Conservation (phyloP, 2,797 vertebrate genomes). For the Oryzias sinensis region DNA sequence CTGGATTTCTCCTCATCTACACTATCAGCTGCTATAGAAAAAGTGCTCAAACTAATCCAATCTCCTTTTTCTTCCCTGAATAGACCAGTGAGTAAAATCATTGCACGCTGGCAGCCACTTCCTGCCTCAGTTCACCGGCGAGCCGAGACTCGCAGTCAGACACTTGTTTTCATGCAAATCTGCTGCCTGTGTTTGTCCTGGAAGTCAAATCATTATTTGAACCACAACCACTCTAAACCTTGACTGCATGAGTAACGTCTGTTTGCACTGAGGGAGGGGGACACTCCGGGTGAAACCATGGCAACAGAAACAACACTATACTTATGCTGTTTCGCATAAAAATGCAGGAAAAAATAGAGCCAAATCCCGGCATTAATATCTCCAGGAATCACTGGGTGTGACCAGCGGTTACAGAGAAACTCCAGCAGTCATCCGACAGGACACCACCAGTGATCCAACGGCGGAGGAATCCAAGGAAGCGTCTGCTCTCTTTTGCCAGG, state of each 20-base stretch:
- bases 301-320: slow-evolving; percentile 3
- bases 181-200: slow-evolving; percentile 32
- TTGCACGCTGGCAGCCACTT: not conserved
- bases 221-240: slow-evolving; percentile 28
- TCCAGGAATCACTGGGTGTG: slow-evolving; percentile 49
- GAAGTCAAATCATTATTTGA: slow-evolving; percentile 66
- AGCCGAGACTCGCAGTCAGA: slow-evolving; percentile 24
- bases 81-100: not conserved
- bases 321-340: not conserved
- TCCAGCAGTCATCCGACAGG: slow-evolving; percentile 40
- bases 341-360: slow-evolving; percentile 5
- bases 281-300: not conserved
- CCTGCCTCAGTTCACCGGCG: not conserved
- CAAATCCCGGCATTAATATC: slow-evolving; percentile 63
- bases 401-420: slow-evolving; percentile 65
- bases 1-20: too few relatives aligned
- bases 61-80: too few relatives aligned
- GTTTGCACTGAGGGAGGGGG: too few relatives aligned
- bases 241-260: slow-evolving; percentile 16
- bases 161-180: slow-evolving; percentile 60
- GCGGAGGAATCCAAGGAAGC: slow-evolving; percentile 51
- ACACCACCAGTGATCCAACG: slow-evolving; percentile 21
- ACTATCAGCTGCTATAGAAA: too few relatives aligned
- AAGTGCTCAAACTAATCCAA: too few relatives aligned
- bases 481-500: slow-evolving; percentile 54